phyloP scores from a whole-genome alignment of 2,113 vertebrate species.

The Eupsittula cactorum region DNA sequence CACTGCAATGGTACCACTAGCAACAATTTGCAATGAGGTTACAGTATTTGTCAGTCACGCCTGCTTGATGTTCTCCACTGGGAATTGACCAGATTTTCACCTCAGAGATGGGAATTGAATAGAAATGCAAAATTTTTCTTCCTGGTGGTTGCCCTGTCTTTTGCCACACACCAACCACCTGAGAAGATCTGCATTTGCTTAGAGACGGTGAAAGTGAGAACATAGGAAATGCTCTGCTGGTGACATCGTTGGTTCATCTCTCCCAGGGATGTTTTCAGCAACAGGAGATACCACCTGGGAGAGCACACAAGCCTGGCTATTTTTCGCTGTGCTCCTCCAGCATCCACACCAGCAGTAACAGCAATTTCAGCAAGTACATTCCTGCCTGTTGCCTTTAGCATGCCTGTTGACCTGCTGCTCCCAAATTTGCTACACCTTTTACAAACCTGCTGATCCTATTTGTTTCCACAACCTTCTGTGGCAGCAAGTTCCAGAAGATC shows the following conservation, averaged over 20 bases:
- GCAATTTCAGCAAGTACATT: neutral
- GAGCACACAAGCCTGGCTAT: neutral
- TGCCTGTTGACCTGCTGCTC: neutral
- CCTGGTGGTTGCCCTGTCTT: neutral
- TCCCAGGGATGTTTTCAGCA: neutral
- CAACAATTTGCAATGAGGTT: neutral
- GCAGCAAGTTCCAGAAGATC: slow-evolving; percentile 34
- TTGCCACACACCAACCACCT: neutral
- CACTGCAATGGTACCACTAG: neutral
- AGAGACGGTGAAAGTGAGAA: neutral
- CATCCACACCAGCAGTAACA: neutral
- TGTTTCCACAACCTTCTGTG: neutral
- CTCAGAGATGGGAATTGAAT: neutral
- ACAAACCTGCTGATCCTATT: slow-evolving; percentile 25
- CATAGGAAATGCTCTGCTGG: neutral
- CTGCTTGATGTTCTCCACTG: neutral
- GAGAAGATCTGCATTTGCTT: neutral
- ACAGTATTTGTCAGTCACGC: neutral
- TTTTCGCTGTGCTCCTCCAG: neutral
- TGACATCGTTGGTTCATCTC: neutral
- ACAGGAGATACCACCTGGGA: neutral
- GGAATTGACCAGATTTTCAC: neutral
- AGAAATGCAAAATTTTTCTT: neutral
- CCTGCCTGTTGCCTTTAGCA: neutral
- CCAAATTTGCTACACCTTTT: neutral